Conservation (phyloP, 2,113 vertebrate species). For the Rhombomys opimus region DNA sequence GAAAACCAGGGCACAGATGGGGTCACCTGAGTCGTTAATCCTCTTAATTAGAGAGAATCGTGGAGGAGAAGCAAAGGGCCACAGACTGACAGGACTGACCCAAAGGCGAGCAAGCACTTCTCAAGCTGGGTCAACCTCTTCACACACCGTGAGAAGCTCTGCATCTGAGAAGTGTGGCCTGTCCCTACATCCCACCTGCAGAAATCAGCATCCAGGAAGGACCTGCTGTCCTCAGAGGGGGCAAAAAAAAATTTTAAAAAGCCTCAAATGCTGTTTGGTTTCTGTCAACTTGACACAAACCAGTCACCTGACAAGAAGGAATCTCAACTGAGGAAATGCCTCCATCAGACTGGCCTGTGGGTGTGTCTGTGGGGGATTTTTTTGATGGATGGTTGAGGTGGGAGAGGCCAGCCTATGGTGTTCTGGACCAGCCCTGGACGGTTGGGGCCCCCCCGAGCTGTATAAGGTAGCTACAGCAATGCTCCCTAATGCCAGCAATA, state of each 20-base stretch:
- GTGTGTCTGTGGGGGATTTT: background rate
- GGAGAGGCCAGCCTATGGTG: background rate
- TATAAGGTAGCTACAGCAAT: background rate
- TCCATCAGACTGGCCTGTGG: background rate
- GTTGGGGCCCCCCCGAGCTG: background rate
- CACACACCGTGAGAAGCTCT: background rate
- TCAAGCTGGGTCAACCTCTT: background rate
- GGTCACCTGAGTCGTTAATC: slow-evolving; percentile 7
- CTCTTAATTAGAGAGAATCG: background rate
- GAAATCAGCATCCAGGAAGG: background rate
- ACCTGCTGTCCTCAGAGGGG: background rate
- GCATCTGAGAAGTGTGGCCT: background rate
- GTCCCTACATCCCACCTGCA: background rate
- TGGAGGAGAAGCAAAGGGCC: background rate
- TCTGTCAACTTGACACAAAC: background rate
- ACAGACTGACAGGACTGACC: background rate
- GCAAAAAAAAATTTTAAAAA: background rate
- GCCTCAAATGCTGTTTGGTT: background rate
- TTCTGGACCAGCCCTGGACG: background rate
- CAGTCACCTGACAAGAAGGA: background rate
- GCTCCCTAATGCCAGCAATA: too few relatives aligned
- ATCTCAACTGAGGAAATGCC: too few relatives aligned
- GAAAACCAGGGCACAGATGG: background rate
- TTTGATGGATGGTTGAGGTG: background rate
- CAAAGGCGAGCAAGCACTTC: background rate